Evolutionary conservation across 2,797 vertebrate genomes (phyloP).

Genomic region (Sebastes kiyomatsui): DNA sequence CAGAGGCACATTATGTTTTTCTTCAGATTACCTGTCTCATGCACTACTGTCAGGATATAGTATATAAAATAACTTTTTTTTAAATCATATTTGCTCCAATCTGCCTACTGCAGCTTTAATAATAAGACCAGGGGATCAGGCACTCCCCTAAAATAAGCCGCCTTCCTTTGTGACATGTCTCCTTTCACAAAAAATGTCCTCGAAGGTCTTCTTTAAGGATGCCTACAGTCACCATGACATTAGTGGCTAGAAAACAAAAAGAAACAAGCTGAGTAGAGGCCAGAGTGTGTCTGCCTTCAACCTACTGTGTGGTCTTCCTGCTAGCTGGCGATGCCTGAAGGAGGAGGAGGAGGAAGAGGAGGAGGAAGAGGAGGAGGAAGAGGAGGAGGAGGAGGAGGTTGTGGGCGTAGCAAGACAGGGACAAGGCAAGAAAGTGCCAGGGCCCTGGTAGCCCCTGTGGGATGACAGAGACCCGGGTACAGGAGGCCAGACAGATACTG

Average conservation of each 20-base stretch:
- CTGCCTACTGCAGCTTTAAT: no score
- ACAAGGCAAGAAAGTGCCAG: not conserved
- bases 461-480: not conserved
- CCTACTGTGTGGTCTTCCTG: conserved; percentile 53
- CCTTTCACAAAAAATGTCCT: conserved; percentile 18
- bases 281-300: conserved; percentile 20
- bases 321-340: conserved; percentile 11
- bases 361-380: not conserved
- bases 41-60: no score
- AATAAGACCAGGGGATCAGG: no score
- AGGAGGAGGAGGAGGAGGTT: not conserved
- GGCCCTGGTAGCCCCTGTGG: not conserved
- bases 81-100: no score
- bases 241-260: conserved; percentile 29
- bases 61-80: no score
- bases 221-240: conserved; percentile 19
- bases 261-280: conserved; percentile 37
- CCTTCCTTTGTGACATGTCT: not conserved
- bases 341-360: not conserved
- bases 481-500: conserved; percentile 17
- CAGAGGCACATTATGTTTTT: rapidly evolving
- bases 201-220: not conserved
- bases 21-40: no score
- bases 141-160: conserved; percentile 9
- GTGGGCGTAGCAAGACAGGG: not conserved